Conservation (phyloP, 1,140 invertebrate genomes). For the Zaprionus kolodkinae region DNA sequence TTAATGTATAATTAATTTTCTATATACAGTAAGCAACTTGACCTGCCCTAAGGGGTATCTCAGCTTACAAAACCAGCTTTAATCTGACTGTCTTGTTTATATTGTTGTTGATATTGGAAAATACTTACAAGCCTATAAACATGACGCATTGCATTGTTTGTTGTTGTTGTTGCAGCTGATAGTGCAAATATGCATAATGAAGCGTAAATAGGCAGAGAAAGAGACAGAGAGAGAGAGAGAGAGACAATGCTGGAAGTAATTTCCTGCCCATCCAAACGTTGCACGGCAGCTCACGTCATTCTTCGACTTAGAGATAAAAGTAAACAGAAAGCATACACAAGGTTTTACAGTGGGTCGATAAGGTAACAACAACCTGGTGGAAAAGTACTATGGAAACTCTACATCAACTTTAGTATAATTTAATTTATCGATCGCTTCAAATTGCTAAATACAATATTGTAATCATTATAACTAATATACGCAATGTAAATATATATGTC, state of each 20-base stretch:
- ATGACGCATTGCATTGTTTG: constrained; percentile 45
- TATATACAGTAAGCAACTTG: neutral
- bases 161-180: constrained; percentile 57
- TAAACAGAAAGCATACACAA: neutral
- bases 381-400: no score
- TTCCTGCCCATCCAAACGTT: constrained; percentile 28
- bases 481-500: constrained; percentile 71
- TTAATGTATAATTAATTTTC: neutral
- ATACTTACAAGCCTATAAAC: constrained; percentile 21
- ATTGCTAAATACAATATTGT: constrained; percentile 78
- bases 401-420: constrained; percentile 59
- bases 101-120: constrained; percentile 15
- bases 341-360: neutral
- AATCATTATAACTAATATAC: constrained; percentile 66
- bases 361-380: no score
- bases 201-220: constrained; percentile 39
- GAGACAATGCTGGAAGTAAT: constrained; percentile 28
- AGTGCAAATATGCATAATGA: constrained; percentile 70
- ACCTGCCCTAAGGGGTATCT: neutral
- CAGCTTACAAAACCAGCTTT: neutral
- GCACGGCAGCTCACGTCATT: constrained; percentile 3
- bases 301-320: constrained; percentile 3
- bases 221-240: no score
- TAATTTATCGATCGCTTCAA: constrained; percentile 69
- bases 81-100: neutral